Base-by-base conservation (phyloP, 2,888 invertebrate species). In the Nebria brevicollis region DNA sequence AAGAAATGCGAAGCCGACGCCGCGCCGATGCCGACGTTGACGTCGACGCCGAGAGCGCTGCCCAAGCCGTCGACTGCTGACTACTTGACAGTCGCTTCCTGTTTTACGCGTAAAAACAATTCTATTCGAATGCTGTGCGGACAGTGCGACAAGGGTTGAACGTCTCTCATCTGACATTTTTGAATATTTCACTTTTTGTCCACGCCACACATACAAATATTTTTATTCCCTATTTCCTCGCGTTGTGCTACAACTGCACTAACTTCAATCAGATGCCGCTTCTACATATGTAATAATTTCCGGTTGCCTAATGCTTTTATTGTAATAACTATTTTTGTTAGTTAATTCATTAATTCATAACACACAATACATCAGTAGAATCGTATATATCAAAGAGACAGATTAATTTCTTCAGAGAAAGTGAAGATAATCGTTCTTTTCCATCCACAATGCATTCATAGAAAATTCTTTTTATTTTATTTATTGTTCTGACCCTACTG, bases 31-130 rank as follows among this genome's bases (percentile, higher is more conserved):
- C 25, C 54, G 54, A 54, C 8, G 13, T 2, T 2, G 13, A 70
- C 8, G 13, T 2, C 8, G 13, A 70, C 70, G 70, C 20, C 11
- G 34, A 70, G 25, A 70, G 70, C 20, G 15, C 11, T 68, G 25
- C 68, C 10, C 4, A 20, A 68, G 20, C 2, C 68, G 20, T 70
- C 11, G 25, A 20, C 25, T 26, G 6, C 7, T 11, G 70, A 70
- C 25, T 70, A 20, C 26, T 70, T 26, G 70, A 20, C 70, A 54
- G 54, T 54, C 11, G 13, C 25, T 20, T 26, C n/a, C 15, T 34
- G 34, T 70, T 70, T 20, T 25, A 26, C 70, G 25, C 70, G 25
- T 70, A 5, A 66, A 70, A 70, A 26, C 34, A 70, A 26, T 70
- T 26, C 70, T 34, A 5, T 34, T 26, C 25, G 70, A 8, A 70